Percentiles rank a stretch among this genome's conserved stretches.
Evolutionary conservation across 64 coral and sea anemone species (phyloP).

Genomic region (Catalaphyllia jardinei): DNA sequence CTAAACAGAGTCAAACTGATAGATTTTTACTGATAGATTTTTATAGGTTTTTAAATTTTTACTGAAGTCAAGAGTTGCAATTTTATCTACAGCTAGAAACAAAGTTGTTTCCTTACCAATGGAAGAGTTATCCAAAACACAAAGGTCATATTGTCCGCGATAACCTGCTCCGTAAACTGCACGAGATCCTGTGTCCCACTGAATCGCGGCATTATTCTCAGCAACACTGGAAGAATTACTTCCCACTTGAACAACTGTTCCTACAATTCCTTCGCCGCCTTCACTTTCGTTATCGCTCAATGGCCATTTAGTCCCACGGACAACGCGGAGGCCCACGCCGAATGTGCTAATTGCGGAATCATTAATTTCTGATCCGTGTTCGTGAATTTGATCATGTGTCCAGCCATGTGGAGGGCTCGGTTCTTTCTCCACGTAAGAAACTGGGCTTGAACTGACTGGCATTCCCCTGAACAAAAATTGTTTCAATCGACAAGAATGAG

Average conservation of each 20-base stretch:
- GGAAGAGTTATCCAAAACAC: conserved; percentile 20
- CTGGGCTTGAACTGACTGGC: not conserved
- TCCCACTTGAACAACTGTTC: conserved; percentile 16
- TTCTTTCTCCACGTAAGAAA: not conserved
- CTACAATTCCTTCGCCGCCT: conserved; percentile 21
- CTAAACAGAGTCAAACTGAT: not conserved
- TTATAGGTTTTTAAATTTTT: too few relatives aligned
- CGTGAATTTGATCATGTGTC: not conserved
- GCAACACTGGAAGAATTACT: not conserved
- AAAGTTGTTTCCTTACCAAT: conserved; percentile 1
- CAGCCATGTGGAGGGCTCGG: not conserved
- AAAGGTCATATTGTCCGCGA: conserved; percentile 9
- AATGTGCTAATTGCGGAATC: not conserved
- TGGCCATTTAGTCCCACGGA: conserved; percentile 12
- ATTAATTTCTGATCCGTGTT: not conserved
- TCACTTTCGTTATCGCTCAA: not conserved
- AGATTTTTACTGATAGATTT: too few relatives aligned
- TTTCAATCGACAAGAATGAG: too few relatives aligned
- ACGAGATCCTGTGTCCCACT: conserved; percentile 34
- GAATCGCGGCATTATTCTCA: conserved; percentile 19
- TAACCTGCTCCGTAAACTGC: conserved; percentile 9
- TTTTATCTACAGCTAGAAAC: not conserved
- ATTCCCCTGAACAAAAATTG: not conserved
- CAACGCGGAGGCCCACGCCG: conserved; percentile 33
- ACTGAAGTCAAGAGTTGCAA: not conserved